Base-by-base conservation (phyloP, 2,888 invertebrate genomes). In the Palloptera scutellata region DNA sequence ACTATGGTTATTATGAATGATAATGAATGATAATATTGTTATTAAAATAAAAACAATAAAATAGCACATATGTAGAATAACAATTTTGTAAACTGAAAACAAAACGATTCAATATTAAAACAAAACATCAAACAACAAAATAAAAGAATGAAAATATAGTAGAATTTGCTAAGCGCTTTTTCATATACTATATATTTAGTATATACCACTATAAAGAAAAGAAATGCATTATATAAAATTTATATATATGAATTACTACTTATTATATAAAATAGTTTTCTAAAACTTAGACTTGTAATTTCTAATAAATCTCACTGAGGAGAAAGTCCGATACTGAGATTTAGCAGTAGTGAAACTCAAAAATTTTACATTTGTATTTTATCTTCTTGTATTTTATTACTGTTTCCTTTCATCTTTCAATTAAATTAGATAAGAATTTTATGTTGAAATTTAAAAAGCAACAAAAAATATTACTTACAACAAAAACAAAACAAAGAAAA, bases 401-500 rank as follows among this genome's bases (percentile, higher is more conserved):
- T 54, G 75, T 74, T 74, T 74, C 74, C 74, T 30, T 30, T 30
- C 30, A 30, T 30, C 30, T 76, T 73, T 64, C 74, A 75, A 77
- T 75, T 77, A 75, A 71, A 74, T 76, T 76, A 73, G 69, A 72
- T 72, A 71, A 73, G 65, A 64, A 65, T 69, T 71, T 71, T 71
- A 71, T 73, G 73, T 73, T 72, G 73, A 73, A n/a, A 72, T 70
- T 71, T 59, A 69, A 74, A 68, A 73, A 63, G 66, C 70, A 72
- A 71, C 72, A 77, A 74, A 72, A 74, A 80, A 80, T 76, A 78
- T 76, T 78, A 75, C 71, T 76, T 51, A 70, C 71, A 72, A 72
- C 67, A 69, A 68, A 57, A 42, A 54, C 41, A 45, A 19, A 61
- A 64, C 53, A 53, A 54, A 42, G 55, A 63, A 69, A 67, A 65